These are phyloP conservation scores for Apamea monoglypha DNA, from an alignment of 2,888 invertebrate genomes.

Conservation along the genomic window DNA sequence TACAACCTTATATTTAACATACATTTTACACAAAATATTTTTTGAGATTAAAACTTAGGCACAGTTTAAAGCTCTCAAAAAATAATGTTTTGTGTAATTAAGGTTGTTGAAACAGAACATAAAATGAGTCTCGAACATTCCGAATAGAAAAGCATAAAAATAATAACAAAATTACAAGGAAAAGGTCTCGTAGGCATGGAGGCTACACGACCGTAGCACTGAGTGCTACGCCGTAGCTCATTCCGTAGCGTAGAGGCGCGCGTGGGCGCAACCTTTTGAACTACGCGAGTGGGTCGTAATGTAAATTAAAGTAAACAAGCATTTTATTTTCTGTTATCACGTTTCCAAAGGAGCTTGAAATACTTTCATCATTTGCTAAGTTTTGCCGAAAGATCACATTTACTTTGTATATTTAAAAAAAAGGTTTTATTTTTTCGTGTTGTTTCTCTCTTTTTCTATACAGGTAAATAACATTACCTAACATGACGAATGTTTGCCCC, in stretches of 20 bases:
- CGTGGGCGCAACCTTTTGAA: slow-evolving; percentile 27
- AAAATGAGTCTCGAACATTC: neutral
- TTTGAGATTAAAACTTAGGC: neutral
- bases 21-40: no score
- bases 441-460: neutral
- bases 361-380: neutral
- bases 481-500: neutral
- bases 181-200: neutral
- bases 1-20: neutral
- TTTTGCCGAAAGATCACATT: slow-evolving; percentile 11
- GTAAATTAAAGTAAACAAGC: neutral
- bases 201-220: neutral
- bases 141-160: neutral
- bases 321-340: slow-evolving; percentile 5
- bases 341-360: slow-evolving; percentile 5
- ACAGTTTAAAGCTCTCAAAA: neutral
- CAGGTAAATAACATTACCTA: no score
- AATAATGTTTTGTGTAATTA: neutral
- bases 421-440: neutral
- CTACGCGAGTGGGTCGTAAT: neutral
- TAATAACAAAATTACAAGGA: neutral
- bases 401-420: neutral
- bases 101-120: neutral
- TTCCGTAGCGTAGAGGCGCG: neutral
- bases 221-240: slow-evolving; percentile 7